Base-by-base conservation (phyloP, 2,888 invertebrate species). In the Tortricodes alternella region DNA sequence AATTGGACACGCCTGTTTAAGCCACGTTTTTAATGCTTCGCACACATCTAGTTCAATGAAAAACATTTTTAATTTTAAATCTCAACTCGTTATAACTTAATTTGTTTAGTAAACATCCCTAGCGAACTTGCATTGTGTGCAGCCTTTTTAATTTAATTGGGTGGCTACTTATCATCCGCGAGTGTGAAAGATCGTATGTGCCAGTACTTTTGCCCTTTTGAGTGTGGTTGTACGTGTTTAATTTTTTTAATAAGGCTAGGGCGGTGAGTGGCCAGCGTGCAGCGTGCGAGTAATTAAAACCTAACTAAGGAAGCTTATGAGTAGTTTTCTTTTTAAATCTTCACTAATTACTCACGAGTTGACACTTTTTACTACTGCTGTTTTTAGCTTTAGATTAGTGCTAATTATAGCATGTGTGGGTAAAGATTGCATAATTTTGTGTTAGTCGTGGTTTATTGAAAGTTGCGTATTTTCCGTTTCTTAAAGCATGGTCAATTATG, bases 211-310 rank as follows among this genome's bases (percentile, higher is more conserved):
- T 49, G 55, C 8, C 41, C 15, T 37, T 53, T 48, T 21, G 48
- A 38, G 53, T 39, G 53, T 46, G 71, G 79, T 85, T 88, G 89
- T 89, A 87, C 88, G 86, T 83, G 89, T 89, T 88, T 87, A 87
- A 87, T n/a, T n/a, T 87, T 89, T 89, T 89, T 89, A 89, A 89
- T 89, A 90, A 89, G 89, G 86, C 83, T 82, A 80, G 89, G 89
- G 89, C 78, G 86, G 76, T 78, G 88, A 89, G 89, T 89, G 88
- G 89, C 83, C 85, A 82, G 85, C 83, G 83, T 88, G 66, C 78
- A 66, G 74, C 81, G 80, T 71, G 75, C 84, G 78, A 82, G 86
- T 89, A 90, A 90, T 90, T 90, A 89, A 87, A 82, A 83, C 84
- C 85, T 85, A 75, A 83, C 81, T 85, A 60, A 89, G 88, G 74